Base-by-base conservation (phyloP, 2,888 invertebrate genomes). In the Drosophila neotestacea region DNA sequence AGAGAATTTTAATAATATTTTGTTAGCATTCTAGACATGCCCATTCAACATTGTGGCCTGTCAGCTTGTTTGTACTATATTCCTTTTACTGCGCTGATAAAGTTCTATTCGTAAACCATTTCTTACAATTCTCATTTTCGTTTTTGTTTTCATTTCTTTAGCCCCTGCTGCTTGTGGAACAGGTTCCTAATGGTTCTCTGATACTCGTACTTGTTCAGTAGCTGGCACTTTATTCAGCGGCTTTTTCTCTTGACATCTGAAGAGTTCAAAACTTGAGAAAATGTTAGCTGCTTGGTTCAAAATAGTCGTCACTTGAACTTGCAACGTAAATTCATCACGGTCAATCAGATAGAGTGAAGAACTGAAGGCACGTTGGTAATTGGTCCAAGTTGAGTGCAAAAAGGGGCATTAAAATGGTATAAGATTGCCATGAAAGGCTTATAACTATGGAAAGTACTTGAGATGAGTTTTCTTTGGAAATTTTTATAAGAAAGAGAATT, bases 1-100 rank as follows among this genome's bases (percentile, higher is more conserved):
- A 22, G 22, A 22, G 22, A 22, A 68, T 70, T 86, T 77, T 73
- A 73, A 65, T 71, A 78, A 68, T 69, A 72, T 79, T 76, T 68
- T 60, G 38, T 36, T 28, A 54, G 52, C 46, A 16, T 44, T 44
- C 44, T 11, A 27, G 27, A 27, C 44, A 44, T n/a, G 22, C 47
- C 50, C 52, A 68, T 82, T 82, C 59, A 79, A 66, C 36, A 63
- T 55, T 48, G 44, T 54, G 54, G 59, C 28, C 41, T 59, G 46
- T 11, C 74, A 62, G 65, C 60, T 54, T 68, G 52, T 66, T 72
- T 66, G 62, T 70, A 72, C 44, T 13, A 51, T 22, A 70, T 79
- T 32, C 13, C 56, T 51, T 44, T 64, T 63, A 22, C 38, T 27
- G 52, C 65, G 32, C 65, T 44, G 28, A 52, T 48, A 77, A 60